Evolutionary conservation across 1,140 invertebrate species (phyloP).

Genomic region (Contarinia nasturtii): DNA sequence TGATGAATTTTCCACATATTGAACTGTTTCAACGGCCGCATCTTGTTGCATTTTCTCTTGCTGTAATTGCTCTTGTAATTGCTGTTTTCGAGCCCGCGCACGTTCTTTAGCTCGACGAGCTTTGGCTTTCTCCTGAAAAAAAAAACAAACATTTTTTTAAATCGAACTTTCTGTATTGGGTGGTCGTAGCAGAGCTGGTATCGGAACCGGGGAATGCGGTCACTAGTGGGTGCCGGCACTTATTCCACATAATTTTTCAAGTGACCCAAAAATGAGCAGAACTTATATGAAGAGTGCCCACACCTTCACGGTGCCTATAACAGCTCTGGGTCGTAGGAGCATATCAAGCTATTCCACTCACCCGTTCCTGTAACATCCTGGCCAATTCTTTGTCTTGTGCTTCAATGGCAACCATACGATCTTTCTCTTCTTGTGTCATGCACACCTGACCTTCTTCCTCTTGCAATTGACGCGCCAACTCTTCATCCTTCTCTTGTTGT

Average conservation of each 20-base stretch:
- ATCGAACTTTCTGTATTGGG: too few species aligned
- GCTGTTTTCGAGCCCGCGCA: constrained; percentile 35
- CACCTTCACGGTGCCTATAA: too few species aligned
- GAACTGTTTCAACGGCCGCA: constrained; percentile 9
- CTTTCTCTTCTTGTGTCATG: constrained; percentile 38
- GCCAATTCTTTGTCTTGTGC: constrained; percentile 81
- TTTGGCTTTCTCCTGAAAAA: constrained; percentile 40
- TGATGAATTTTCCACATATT: too few species aligned
- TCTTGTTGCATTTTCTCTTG: not conserved
- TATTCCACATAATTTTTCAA: too few species aligned
- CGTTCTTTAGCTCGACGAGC: constrained; percentile 43
- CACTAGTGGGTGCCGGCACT: too few species aligned
- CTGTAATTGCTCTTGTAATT: constrained; percentile 19
- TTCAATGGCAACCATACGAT: constrained; percentile 64
- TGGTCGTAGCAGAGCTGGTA: not conserved
- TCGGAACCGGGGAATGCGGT: too few species aligned
- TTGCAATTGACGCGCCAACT: constrained; percentile 32
- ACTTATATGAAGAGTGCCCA: too few species aligned
- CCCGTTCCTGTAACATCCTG: constrained; percentile 70
- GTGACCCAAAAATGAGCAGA: too few species aligned
- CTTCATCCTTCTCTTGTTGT: constrained; percentile 39
- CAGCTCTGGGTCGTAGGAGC: too few species aligned
- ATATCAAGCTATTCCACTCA: constrained; percentile 13
- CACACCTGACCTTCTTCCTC: constrained; percentile 35
- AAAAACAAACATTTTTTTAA: too few species aligned